Evolutionary conservation across 2,888 invertebrate species (phyloP).

Genomic region (Caenorhabditis angaria): DNA sequence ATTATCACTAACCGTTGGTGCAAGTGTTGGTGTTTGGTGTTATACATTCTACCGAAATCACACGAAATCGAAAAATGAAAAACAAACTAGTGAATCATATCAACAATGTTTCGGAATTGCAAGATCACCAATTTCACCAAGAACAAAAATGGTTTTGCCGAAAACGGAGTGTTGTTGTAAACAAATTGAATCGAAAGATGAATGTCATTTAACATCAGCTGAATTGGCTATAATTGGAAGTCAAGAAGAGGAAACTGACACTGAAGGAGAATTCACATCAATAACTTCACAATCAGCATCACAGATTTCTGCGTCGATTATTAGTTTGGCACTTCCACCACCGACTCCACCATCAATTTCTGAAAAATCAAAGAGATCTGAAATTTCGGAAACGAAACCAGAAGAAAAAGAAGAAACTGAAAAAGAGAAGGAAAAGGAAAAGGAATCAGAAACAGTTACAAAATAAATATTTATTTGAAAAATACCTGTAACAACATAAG

Average conservation of each 20-base stretch:
- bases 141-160: conserved; percentile 12
- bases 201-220: conserved; percentile 10
- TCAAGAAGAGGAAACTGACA: conserved; percentile 34
- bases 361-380: not conserved
- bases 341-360: conserved; percentile 1
- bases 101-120: not conserved
- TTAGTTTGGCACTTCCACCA: not conserved
- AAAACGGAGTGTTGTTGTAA: conserved; percentile 24
- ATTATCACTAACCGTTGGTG: conserved; percentile 17
- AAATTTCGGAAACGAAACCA: not conserved
- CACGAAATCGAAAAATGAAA: not conserved
- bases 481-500: not conserved
- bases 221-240: not conserved
- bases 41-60: conserved; percentile 11
- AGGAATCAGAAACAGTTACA: not conserved
- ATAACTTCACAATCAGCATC: not conserved
- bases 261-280: conserved; percentile 22
- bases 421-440: not conserved
- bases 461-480: not conserved
- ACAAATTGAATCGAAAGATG: conserved; percentile 15
- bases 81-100: not conserved
- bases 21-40: conserved; percentile 17
- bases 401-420: not conserved
- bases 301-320: conserved; percentile 26
- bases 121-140: conserved; percentile 23